phyloP scores from a whole-genome alignment of 1,140 invertebrate genomes.

The Danaus melanippus region DNA sequence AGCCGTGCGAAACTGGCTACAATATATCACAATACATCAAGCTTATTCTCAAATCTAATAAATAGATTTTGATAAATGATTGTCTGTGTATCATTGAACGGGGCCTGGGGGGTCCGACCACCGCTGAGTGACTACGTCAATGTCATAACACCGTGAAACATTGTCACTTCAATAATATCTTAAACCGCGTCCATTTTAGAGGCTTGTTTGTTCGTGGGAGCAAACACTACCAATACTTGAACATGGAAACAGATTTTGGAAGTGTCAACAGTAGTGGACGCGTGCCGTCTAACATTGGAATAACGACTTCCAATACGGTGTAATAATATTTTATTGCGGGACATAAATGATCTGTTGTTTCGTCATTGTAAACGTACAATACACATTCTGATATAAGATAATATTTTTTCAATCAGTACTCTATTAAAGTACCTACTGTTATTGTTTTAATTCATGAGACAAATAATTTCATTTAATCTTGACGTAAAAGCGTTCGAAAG shows the following conservation, averaged over 20 bases:
- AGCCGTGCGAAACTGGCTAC: background rate
- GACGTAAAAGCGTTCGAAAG: no score
- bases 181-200: constrained; percentile 40
- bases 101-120: constrained; percentile 34
- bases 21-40: constrained; percentile 24
- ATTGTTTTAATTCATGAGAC: no score
- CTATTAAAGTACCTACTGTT: no score
- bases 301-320: background rate
- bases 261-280: constrained; percentile 30
- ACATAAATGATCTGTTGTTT: no score
- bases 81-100: constrained; percentile 17
- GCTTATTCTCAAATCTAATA: constrained; percentile 25
- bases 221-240: constrained; percentile 41
- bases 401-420: no score
- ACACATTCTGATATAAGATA: no score
- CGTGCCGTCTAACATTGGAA: constrained; percentile 13
- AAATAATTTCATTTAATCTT: no score
- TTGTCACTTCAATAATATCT: constrained; percentile 55
- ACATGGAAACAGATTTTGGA: constrained; percentile 41
- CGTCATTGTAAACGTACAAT: no score
- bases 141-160: constrained; percentile 45
- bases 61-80: constrained; percentile 33
- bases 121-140: constrained; percentile 38
- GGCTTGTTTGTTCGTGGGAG: constrained; percentile 30
- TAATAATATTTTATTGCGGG: no score